Conservation (phyloP, 2,888 invertebrate genomes). For the Cyclophora punctaria region DNA sequence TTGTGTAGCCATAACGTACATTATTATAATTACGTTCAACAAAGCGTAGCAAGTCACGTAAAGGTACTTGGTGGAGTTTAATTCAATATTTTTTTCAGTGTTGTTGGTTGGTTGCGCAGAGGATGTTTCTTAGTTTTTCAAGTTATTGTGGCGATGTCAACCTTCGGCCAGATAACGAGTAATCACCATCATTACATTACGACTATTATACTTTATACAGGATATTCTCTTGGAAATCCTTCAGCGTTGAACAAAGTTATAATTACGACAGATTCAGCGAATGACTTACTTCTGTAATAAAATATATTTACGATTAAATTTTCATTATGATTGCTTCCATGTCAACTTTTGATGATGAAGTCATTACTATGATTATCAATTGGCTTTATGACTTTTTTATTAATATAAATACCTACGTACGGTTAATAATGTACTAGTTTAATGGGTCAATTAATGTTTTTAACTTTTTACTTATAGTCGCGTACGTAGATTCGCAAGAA, state of each 20-base stretch:
- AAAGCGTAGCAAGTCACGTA: conserved; percentile 25
- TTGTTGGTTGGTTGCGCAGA: conserved; percentile 19
- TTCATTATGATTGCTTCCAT: too few relatives aligned
- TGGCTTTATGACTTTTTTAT: too few relatives aligned
- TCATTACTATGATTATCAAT: too few relatives aligned
- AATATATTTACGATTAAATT: too few relatives aligned
- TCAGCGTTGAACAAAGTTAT: conserved; percentile 16
- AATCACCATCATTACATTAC: conserved; percentile 29
- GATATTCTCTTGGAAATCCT: conserved; percentile 53
- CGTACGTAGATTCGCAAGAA: too few relatives aligned
- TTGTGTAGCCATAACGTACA: conserved; percentile 9
- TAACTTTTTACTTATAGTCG: too few relatives aligned
- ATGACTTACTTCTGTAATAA: too few relatives aligned
- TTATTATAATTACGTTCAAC: conserved; percentile 11
- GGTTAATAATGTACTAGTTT: too few relatives aligned
- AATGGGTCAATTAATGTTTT: too few relatives aligned
- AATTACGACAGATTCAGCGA: too few relatives aligned
- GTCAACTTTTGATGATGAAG: too few relatives aligned
- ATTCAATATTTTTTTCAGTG: conserved; percentile 31
- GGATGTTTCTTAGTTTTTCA: conserved; percentile 4
- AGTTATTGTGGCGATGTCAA: conserved; percentile 28
- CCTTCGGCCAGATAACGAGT: conserved; percentile 33
- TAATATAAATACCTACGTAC: too few relatives aligned
- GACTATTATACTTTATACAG: conserved; percentile 29
- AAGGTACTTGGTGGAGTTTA: conserved; percentile 35